These are phyloP conservation scores for Enteromius treurensis DNA, from an alignment of 2,797 vertebrate genomes.

Conservation along the genomic window DNA sequence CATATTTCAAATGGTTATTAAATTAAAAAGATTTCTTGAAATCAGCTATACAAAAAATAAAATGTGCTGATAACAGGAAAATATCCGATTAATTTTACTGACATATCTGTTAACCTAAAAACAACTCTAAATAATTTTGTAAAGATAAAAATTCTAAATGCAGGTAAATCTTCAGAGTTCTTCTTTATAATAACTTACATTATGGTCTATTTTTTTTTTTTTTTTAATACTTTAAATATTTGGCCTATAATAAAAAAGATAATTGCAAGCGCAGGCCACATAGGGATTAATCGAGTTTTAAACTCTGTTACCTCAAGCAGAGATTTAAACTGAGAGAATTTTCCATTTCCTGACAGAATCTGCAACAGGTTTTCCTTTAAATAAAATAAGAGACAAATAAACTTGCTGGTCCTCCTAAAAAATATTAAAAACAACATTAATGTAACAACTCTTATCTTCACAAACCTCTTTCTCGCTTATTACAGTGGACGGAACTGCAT, in stretches of 20 bases:
- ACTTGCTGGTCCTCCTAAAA: not conserved
- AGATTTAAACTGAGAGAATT: slow-evolving; percentile 80
- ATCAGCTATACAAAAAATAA: not conserved
- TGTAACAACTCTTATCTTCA: not conserved
- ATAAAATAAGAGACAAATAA: slow-evolving; percentile 52
- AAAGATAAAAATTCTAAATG: not conserved
- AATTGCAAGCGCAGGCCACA: not conserved
- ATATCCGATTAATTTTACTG: not conserved
- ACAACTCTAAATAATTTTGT: not conserved
- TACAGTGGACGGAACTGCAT: slow-evolving; percentile 78
- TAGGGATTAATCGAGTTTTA: not conserved
- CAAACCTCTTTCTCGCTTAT: slow-evolving; percentile 81
- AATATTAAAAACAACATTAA: not conserved
- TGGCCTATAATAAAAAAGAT: not conserved
- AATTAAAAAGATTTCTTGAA: not conserved
- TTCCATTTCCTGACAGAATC: slow-evolving; percentile 81
- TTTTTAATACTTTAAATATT: not conserved
- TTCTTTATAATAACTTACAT: not conserved
- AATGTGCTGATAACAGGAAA: not conserved
- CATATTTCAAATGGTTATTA: not conserved
- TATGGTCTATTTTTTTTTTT: not conserved
- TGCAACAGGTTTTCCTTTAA: slow-evolving; percentile 85
- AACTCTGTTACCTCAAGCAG: slow-evolving; percentile 81
- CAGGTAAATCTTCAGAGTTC: not conserved
- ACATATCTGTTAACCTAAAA: not conserved